These are phyloP conservation scores for Yponomeuta malinellus DNA, from an alignment of 2,888 invertebrate species.

Conservation along the genomic window DNA sequence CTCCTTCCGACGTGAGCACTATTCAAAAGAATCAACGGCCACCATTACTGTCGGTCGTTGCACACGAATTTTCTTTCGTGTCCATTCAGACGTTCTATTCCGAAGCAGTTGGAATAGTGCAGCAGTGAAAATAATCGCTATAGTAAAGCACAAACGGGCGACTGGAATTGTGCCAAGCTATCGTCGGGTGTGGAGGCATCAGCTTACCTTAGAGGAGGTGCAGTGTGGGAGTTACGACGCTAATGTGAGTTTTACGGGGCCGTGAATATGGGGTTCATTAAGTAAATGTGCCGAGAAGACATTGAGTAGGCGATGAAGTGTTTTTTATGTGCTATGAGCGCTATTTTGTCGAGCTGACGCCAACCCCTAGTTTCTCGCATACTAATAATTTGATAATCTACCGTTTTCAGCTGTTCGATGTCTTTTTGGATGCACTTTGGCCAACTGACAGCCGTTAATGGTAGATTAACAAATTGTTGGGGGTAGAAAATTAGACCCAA, in stretches of 20 bases:
- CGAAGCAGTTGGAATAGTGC: slow-evolving; percentile 25
- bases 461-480: too few relatives aligned
- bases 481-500: too few relatives aligned
- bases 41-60: slow-evolving; percentile 48
- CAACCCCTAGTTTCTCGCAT: too few relatives aligned
- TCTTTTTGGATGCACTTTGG: too few relatives aligned
- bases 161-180: slow-evolving; percentile 62
- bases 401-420: too few relatives aligned
- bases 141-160: slow-evolving; percentile 59
- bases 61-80: slow-evolving; percentile 56
- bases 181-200: slow-evolving; percentile 23
- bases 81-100: slow-evolving; percentile 38
- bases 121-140: slow-evolving; percentile 58
- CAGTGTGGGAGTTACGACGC: not conserved
- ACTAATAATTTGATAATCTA: too few relatives aligned
- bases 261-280: not conserved
- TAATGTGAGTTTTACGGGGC: not conserved
- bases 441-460: too few relatives aligned
- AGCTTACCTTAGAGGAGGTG: not conserved
- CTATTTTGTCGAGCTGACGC: too few relatives aligned
- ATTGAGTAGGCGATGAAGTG: not conserved
- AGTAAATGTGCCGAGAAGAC: not conserved
- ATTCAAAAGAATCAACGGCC: slow-evolving; percentile 42
- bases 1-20: slow-evolving; percentile 27
- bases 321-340: not conserved